Evolutionary conservation across 2,797 vertebrate genomes (phyloP).

Genomic region (Valencia hispanica): DNA sequence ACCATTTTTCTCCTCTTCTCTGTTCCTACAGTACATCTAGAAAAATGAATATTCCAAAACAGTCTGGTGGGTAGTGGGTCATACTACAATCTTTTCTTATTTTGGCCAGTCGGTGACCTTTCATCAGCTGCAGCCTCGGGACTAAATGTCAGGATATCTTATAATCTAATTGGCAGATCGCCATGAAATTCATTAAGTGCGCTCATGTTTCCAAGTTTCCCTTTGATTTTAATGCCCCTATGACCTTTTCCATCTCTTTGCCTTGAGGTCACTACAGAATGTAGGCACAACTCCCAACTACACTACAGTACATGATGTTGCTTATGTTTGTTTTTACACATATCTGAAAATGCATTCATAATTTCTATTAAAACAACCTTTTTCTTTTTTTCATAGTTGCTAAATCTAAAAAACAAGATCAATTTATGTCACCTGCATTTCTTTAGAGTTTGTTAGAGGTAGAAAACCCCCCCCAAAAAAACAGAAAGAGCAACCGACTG

Average conservation of each 20-base stretch:
- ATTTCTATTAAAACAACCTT: neutral
- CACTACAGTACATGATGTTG: neutral
- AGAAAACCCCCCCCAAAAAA: no score
- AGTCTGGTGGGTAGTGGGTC: constrained; percentile 2
- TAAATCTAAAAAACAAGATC: neutral
- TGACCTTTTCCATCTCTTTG: constrained; percentile 40
- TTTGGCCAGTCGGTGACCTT: constrained; percentile 19
- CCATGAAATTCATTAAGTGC: constrained; percentile 24
- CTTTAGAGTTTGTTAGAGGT: neutral
- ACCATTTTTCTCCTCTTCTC: neutral
- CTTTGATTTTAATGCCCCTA: constrained; percentile 26
- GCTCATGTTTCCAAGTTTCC: constrained; percentile 21
- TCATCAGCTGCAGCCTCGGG: constrained; percentile 10
- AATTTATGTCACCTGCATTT: neutral
- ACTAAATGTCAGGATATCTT: constrained; percentile 16
- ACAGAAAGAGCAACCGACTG: neutral
- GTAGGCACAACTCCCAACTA: neutral
- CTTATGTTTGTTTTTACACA: neutral
- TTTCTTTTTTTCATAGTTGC: neutral
- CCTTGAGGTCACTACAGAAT: constrained; percentile 17
- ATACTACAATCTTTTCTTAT: neutral
- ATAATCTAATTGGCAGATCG: constrained; percentile 21
- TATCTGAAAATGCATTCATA: neutral
- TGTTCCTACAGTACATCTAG: neutral
- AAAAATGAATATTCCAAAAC: neutral